These are phyloP conservation scores for Macrophya alboannulata DNA, from an alignment of 2,888 invertebrate genomes.

Conservation along the genomic window DNA sequence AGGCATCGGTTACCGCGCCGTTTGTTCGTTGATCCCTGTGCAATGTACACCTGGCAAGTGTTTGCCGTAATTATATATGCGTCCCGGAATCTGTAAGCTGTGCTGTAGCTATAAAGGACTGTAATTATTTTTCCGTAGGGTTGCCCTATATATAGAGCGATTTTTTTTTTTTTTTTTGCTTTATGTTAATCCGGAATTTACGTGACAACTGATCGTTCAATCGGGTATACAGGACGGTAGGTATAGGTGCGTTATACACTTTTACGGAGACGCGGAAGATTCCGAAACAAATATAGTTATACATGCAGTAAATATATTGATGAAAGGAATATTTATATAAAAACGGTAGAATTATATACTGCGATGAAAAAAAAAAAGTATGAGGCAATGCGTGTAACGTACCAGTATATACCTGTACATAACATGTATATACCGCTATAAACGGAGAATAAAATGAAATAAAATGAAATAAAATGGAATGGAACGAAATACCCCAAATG, in stretches of 20 bases:
- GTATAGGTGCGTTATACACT: too few species aligned
- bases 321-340: too few species aligned
- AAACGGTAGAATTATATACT: too few species aligned
- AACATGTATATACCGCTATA: not conserved
- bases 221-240: too few species aligned
- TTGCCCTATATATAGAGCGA: not conserved
- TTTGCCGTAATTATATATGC: slow-evolving; percentile 6
- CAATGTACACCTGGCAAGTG: slow-evolving; percentile 48
- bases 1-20: slow-evolving; percentile 21
- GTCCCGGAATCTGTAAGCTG: not conserved
- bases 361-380: too few species aligned
- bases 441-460: not conserved
- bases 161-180: not conserved
- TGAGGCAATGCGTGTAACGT: too few species aligned
- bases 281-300: too few species aligned
- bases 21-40: slow-evolving; percentile 2
- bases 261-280: too few species aligned
- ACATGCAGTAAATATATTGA: too few species aligned
- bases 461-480: not conserved
- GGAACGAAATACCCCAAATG: not conserved
- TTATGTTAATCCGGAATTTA: not conserved
- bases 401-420: too few species aligned
- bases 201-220: too few species aligned
- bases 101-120: not conserved
- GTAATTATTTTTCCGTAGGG: not conserved